Evolutionary conservation across 2,888 invertebrate genomes (phyloP).

Genomic region (Calameuta filiformis): DNA sequence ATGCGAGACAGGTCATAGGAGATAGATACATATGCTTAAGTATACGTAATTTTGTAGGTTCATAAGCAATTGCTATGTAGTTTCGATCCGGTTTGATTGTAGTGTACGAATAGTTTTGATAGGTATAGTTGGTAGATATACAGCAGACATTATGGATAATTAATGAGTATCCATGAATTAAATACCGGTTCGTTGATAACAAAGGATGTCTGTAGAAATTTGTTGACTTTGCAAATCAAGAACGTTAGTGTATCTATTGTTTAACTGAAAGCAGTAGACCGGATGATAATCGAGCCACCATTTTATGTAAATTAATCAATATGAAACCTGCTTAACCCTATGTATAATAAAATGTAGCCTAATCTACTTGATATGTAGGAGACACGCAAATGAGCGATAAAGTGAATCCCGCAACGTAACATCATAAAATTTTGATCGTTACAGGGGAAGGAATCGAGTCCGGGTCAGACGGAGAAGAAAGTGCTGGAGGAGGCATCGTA

Average conservation of each 20-base stretch:
- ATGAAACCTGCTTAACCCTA: not conserved
- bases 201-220: not conserved
- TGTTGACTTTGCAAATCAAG: not conserved
- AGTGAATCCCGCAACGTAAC: not conserved
- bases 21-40: not conserved
- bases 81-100: not conserved
- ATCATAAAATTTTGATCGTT: constrained; percentile 40
- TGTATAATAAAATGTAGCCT: not conserved
- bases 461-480: constrained; percentile 74
- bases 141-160: not conserved
- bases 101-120: not conserved
- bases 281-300: not conserved
- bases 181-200: not conserved
- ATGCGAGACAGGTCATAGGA: not conserved
- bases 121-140: not conserved
- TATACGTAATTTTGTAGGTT: not conserved
- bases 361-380: not conserved
- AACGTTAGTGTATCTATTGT: not conserved
- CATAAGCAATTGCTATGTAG: not conserved
- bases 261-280: not conserved
- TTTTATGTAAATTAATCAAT: not conserved
- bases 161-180: not conserved
- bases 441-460: constrained; percentile 77
- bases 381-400: not conserved
- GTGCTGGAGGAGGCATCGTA: constrained; percentile 41